Conservation (phyloP, 2,888 invertebrate species). For the Eilema sororculum region DNA sequence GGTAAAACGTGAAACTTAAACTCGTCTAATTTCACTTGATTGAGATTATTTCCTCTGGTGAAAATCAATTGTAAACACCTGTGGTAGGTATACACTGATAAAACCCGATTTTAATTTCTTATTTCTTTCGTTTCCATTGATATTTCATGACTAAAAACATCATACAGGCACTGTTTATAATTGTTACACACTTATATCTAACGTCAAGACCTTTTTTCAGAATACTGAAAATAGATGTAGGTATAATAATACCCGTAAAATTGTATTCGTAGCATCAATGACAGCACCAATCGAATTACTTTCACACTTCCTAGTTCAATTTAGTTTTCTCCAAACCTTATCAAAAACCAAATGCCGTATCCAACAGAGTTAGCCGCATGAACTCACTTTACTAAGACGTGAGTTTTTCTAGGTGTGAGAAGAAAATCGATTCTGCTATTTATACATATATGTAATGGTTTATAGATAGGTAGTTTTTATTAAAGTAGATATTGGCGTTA, state of each 20-base stretch:
- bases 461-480: background rate
- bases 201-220: background rate
- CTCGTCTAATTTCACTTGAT: too few species aligned
- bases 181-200: too few species aligned
- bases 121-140: too few species aligned
- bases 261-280: conserved; percentile 2
- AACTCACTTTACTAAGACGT: conserved; percentile 46
- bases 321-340: conserved; percentile 33
- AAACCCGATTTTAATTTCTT: background rate
- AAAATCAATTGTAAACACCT: too few species aligned
- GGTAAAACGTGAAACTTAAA: background rate
- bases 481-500: too few species aligned
- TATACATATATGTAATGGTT: conserved; percentile 5
- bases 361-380: conserved; percentile 47
- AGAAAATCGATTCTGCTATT: conserved; percentile 7
- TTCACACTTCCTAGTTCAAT: conserved; percentile 26
- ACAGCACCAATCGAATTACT: background rate
- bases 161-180: too few species aligned
- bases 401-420: conserved; percentile 23
- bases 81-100: too few species aligned
- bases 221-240: background rate
- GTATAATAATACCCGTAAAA: background rate
- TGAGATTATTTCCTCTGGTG: too few species aligned
- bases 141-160: too few species aligned
- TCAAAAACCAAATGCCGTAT: conserved; percentile 40